Evolutionary conservation across 2,888 invertebrate species (phyloP).

Genomic region (Xestia c-nigrum): DNA sequence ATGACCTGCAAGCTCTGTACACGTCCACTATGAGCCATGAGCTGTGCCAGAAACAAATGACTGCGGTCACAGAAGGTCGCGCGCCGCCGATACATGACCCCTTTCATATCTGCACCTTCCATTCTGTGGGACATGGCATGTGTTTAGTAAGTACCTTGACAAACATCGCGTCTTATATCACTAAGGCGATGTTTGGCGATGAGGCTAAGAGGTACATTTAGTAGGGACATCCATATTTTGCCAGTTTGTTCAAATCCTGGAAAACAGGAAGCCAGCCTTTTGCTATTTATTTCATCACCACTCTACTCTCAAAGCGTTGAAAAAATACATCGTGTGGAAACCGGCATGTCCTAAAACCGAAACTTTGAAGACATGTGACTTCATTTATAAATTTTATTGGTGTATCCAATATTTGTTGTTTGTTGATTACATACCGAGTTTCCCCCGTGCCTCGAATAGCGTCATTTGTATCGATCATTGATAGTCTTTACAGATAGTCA

Average conservation of each 20-base stretch:
- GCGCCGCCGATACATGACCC: conserved; percentile 33
- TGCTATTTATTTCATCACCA: background rate
- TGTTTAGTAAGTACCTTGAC: conserved; percentile 64
- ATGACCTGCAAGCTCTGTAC: conserved; percentile 59
- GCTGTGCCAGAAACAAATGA: conserved; percentile 47
- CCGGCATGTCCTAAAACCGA: no score
- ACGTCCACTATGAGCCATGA: conserved; percentile 43
- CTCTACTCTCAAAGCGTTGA: no score
- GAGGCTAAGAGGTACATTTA: background rate
- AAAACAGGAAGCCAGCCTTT: background rate
- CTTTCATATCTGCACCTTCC: conserved; percentile 69
- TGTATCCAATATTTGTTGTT: no score
- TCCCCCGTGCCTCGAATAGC: no score
- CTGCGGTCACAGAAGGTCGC: background rate
- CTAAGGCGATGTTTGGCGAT: no score
- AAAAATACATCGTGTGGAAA: no score
- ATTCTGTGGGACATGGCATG: conserved; percentile 67
- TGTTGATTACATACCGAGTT: no score
- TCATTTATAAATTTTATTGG: no score
- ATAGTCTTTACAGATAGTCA: no score
- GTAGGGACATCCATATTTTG: background rate
- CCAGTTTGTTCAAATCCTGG: background rate
- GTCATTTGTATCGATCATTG: no score
- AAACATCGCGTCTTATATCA: background rate
- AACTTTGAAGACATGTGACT: no score